Conservation (phyloP, 1,140 invertebrate genomes). For the Asbolus verrucosus region DNA sequence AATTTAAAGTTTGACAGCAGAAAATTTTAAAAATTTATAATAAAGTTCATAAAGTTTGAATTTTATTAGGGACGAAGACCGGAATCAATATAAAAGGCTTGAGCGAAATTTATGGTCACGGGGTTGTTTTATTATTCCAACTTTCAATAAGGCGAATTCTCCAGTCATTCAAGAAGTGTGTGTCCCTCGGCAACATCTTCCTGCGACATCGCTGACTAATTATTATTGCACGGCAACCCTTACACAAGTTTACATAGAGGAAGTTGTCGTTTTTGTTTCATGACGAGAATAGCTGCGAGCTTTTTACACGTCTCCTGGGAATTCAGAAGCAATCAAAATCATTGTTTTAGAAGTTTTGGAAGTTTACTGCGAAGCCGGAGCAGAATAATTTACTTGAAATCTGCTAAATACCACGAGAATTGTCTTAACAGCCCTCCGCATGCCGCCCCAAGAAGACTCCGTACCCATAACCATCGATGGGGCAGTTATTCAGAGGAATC, state of each 20-base stretch:
- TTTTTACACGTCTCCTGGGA: slow-evolving; percentile 53
- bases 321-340: slow-evolving; percentile 57
- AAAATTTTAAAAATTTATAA: slow-evolving; percentile 39
- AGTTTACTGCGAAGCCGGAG: slow-evolving; percentile 47
- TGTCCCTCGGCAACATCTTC: background rate
- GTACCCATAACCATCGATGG: background rate
- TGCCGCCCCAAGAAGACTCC: background rate
- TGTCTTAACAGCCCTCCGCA: slow-evolving; percentile 39
- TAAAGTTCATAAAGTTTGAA: slow-evolving; percentile 39
- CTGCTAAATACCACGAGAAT: slow-evolving; percentile 59
- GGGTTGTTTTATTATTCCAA: slow-evolving; percentile 29
- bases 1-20: slow-evolving; percentile 34
- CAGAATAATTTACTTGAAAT: slow-evolving; percentile 57
- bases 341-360: slow-evolving; percentile 55
- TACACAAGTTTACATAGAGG: slow-evolving; percentile 49
- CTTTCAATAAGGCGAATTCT: slow-evolving; percentile 22
- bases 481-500: slow-evolving; percentile 27
- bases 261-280: slow-evolving; percentile 54
- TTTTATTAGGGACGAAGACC: slow-evolving; percentile 36
- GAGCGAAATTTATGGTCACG: slow-evolving; percentile 31
- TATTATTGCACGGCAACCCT: slow-evolving; percentile 32
- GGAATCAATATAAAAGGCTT: slow-evolving; percentile 38
- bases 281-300: slow-evolving; percentile 48
- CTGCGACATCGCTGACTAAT: slow-evolving; percentile 1
- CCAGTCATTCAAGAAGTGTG: slow-evolving; percentile 24